A percentile compares a stretch with the other conserved stretches of the same genome.
phyloP scores from a whole-genome alignment of 2,113 vertebrate species.

The Lamprologus callipterus region DNA sequence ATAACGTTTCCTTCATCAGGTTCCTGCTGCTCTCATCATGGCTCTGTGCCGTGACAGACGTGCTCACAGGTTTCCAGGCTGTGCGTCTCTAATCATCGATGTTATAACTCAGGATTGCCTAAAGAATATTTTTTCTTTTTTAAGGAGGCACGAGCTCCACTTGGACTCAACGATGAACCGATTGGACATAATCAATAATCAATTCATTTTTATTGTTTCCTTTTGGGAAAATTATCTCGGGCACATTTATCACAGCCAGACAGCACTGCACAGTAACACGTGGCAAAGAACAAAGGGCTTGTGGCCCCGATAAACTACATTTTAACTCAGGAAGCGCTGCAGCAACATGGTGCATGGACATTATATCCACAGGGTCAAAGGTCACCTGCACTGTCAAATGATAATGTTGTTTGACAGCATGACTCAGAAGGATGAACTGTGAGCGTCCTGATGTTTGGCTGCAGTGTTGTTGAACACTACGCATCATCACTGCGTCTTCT shows the following conservation, averaged over 20 bases:
- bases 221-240: fast-evolving
- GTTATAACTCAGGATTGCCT: background rate
- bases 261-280: background rate
- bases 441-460: background rate
- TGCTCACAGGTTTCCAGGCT: background rate
- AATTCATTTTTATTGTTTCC: background rate
- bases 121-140: background rate
- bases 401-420: background rate
- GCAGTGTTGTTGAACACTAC: background rate
- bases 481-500: background rate
- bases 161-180: background rate
- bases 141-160: background rate
- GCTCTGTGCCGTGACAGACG: background rate
- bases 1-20: background rate
- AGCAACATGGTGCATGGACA: background rate
- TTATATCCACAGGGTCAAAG: background rate
- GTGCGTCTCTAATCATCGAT: background rate
- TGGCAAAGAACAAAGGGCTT: background rate
- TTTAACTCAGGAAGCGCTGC: background rate
- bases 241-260: background rate
- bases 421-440: background rate
- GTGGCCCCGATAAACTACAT: background rate
- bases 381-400: background rate
- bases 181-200: background rate
- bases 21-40: background rate